Percentiles rank a stretch among this genome's conserved stretches.
phyloP scores from a whole-genome alignment of 2,888 invertebrate species.

The Harmothoe impar region DNA sequence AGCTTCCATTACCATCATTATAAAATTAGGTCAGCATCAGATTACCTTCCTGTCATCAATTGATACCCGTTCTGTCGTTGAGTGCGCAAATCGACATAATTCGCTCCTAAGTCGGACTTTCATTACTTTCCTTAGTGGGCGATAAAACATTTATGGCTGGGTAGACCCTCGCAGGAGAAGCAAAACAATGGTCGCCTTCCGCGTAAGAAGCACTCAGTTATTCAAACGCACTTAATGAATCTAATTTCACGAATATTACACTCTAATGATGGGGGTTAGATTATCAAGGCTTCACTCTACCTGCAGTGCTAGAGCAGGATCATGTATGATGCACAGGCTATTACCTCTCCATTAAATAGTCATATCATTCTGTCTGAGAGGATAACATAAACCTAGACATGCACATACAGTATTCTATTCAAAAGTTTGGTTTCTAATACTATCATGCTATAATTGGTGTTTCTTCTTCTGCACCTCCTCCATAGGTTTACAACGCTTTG shows the following conservation, averaged over 20 bases:
- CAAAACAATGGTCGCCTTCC: slow-evolving; percentile 26
- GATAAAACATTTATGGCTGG: slow-evolving; percentile 28
- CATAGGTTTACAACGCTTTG: too few species aligned
- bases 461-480: too few species aligned
- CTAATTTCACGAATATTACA: slow-evolving; percentile 15
- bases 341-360: too few species aligned
- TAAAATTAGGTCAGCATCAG: slow-evolving; percentile 32
- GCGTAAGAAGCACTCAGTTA: neutral
- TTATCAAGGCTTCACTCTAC: too few species aligned
- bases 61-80: slow-evolving; percentile 9
- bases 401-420: too few species aligned
- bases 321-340: too few species aligned
- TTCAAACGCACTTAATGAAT: neutral
- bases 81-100: slow-evolving; percentile 12
- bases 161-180: neutral
- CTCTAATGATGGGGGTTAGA: neutral
- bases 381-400: too few species aligned
- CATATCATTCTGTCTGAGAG: too few species aligned
- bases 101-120: slow-evolving; percentile 34
- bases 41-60: slow-evolving; percentile 26
- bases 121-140: slow-evolving; percentile 15
- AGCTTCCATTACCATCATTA: slow-evolving; percentile 43
- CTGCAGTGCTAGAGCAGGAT: too few species aligned
- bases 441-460: too few species aligned
- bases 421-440: too few species aligned